Conservation (phyloP, 2,888 invertebrate species). For the Acanthopleura granulata region DNA sequence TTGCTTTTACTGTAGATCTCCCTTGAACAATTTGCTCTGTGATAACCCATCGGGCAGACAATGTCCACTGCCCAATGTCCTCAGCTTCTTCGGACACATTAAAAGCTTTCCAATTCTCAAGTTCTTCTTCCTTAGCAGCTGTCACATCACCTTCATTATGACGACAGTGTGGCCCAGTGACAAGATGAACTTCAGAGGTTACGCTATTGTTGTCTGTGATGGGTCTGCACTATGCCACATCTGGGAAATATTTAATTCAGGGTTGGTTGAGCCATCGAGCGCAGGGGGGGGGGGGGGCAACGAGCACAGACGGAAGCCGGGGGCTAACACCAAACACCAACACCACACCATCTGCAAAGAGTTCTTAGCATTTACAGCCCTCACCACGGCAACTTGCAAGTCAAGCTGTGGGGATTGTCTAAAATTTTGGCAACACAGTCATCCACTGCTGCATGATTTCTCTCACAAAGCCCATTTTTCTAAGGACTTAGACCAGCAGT, state of each 20-base stretch:
- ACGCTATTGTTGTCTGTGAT: no score
- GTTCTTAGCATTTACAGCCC: slow-evolving; percentile 21
- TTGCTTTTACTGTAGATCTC: background rate
- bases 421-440: slow-evolving; percentile 22
- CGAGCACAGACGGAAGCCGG: slow-evolving; percentile 23
- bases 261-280: slow-evolving; percentile 20
- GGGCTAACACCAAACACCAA: slow-evolving; percentile 26
- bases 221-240: no score
- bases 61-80: background rate
- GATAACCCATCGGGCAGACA: background rate
- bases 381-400: slow-evolving; percentile 19
- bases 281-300: slow-evolving; percentile 24
- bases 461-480: slow-evolving; percentile 31
- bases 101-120: background rate
- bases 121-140: background rate
- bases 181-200: no score
- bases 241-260: slow-evolving; percentile 28
- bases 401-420: background rate
- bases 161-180: background rate
- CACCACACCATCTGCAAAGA: slow-evolving; percentile 22
- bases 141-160: background rate
- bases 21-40: background rate
- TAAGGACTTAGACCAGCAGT: slow-evolving; percentile 25
- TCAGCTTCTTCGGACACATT: background rate
- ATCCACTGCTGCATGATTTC: slow-evolving; percentile 24